Evolutionary conservation across 2,888 invertebrate genomes (phyloP).

Genomic region (Synanthedon formicaeformis): DNA sequence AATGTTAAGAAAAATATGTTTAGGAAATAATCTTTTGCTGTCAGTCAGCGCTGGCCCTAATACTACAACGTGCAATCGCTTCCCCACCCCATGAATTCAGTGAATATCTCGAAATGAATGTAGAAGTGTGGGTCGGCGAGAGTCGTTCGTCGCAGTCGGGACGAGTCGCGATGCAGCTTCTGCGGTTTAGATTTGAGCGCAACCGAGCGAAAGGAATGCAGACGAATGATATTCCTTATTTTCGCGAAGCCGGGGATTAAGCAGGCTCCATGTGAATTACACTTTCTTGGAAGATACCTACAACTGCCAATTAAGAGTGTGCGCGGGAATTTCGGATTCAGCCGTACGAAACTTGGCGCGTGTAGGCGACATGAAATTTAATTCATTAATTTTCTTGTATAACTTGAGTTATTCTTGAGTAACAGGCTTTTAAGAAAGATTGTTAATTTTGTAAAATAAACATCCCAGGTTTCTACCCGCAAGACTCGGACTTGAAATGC

Average conservation of each 20-base stretch:
- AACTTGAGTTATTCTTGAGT: too few species aligned
- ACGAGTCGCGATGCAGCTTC: slow-evolving; percentile 7
- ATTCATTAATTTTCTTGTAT: not conserved
- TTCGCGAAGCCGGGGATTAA: slow-evolving; percentile 18
- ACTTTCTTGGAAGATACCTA: slow-evolving; percentile 13
- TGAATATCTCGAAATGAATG: not conserved
- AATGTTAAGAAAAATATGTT: too few species aligned
- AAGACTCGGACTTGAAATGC: too few species aligned
- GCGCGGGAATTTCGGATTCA: slow-evolving; percentile 1
- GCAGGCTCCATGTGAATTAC: slow-evolving; percentile 17
- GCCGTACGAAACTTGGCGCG: too few species aligned
- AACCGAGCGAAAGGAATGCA: slow-evolving; percentile 24
- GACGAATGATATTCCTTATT: slow-evolving; percentile 25
- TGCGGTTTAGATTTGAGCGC: slow-evolving; percentile 22
- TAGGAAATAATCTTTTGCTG: too few species aligned
- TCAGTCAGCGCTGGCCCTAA: too few species aligned
- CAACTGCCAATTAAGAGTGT: slow-evolving; percentile 21
- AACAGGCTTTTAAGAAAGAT: too few species aligned
- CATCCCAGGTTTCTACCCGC: too few species aligned
- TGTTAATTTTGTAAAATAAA: too few species aligned
- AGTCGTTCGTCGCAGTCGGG: not conserved
- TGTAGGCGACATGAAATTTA: not conserved
- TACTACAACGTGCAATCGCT: too few species aligned
- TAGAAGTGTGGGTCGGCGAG: not conserved
- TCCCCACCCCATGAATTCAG: not conserved